Base-by-base conservation (phyloP, 2,797 vertebrate species). In the Acrocephalus scirpaceus region DNA sequence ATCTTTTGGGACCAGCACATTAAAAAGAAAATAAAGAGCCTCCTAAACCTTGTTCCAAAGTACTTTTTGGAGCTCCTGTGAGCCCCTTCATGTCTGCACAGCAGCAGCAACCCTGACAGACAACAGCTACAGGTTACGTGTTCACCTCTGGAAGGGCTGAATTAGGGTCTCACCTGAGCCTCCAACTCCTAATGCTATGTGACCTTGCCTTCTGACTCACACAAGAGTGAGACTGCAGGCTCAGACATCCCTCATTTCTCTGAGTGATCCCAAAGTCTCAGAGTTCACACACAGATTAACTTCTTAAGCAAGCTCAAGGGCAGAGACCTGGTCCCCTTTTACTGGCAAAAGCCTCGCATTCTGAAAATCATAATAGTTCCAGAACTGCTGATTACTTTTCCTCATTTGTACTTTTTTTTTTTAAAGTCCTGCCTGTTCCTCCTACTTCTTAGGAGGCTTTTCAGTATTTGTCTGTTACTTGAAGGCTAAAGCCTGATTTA, bases 341-440 rank as follows among this genome's bases (percentile, higher is more conserved):
- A 74, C 60, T 38, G 60, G 38, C n/a, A 88, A 90, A 86, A 93
- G 54, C 51, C 76, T 84, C 0, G 0, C 16, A 14, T 27, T 61
- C 76, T 70, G 38, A 74, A 93, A 67, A 82, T 27, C 25, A 7
- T 13, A 51, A 74, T 2, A 48, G 45, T 48, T 86, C 78, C 66
- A 78, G 27, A 93, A 81, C 42, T 64, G 76, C 56, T 92, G 91
- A 94, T 85, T 84, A 70, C 44, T 94, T 90, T 91, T 72, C 54
- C 54, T 87, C 47, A 80, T 77, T 53, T 77, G 21, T 54, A 66
- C 25, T 70, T 23, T 14, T 11, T 18, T 12, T 30, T 27, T 71
- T 64, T 42, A 8, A 87, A 85, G 45, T 76, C 54, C 51, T 60
- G 51, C 29, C 48, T 60, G 32, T 70, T 93, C 36, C 44, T 92